Base-by-base conservation (phyloP, 1,140 invertebrate genomes). In the Oryctes rhinoceros region DNA sequence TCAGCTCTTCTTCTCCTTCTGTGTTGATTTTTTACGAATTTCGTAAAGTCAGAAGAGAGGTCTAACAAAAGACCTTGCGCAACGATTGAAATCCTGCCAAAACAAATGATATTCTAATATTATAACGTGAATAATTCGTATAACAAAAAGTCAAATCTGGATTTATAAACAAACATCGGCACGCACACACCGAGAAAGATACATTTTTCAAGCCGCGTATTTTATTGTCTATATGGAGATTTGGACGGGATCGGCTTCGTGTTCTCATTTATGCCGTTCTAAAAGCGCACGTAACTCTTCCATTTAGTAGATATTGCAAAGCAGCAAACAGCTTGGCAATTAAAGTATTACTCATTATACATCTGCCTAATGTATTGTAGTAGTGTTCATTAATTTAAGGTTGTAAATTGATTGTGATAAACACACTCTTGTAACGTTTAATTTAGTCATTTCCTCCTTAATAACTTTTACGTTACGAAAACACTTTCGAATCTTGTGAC, bases 31-130 rank as follows among this genome's bases (percentile, higher is more conserved):
- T 44, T 18, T 37, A 71, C 35, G 65, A 71, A 71, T 71, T 71
- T 71, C 65, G 65, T 71, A 71, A 71, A 71, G 35, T 18, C 18
- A 24, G 24, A 71, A 18, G 39, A 24, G 24, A 24, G 24, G 65
- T 71, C 20, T 71, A 71, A 71, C 65, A 37, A 71, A 71, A 71
- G 65, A 71, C 65, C 65, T 71, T 71, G 65, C 65, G 65, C 65
- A 71, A 71, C 65, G 65, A 71, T 71, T 71, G 65, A 71, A 71
- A 71, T 24, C 20, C 65, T 71, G 65, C 65, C 65, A 71, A 71
- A 71, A 71, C 65, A 71, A 71, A 71, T 71, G 65, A 71, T 71
- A 71, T 71, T 71, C 65, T 71, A 71, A 71, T 71, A 71, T 71
- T 71, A 71, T 71, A 71, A 71, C 65, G 65, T 71, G 65, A 71